phyloP scores from a whole-genome alignment of 2,888 invertebrate species.

The Apamea monoglypha region DNA sequence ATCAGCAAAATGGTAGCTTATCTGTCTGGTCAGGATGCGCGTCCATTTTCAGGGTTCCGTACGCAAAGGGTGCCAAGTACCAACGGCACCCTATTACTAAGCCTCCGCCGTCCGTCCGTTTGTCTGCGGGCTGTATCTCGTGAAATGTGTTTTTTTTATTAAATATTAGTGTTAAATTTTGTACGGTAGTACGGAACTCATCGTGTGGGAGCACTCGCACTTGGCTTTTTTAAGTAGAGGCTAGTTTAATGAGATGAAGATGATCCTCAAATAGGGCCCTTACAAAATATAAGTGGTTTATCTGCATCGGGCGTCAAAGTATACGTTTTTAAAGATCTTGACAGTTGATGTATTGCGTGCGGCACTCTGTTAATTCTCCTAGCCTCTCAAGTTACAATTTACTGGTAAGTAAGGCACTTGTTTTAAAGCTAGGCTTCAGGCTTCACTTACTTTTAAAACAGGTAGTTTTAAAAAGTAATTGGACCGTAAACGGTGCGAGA shows the following conservation, averaged over 20 bases:
- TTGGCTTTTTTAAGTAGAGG: background rate
- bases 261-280: too few species aligned
- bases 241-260: background rate
- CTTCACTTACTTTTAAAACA: slow-evolving; percentile 16
- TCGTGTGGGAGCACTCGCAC: too few species aligned
- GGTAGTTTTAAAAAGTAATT: slow-evolving; percentile 27
- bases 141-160: too few species aligned
- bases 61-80: too few species aligned
- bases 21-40: background rate
- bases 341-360: slow-evolving; percentile 44
- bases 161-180: too few species aligned
- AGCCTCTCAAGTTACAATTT: slow-evolving; percentile 34
- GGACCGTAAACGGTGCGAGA: slow-evolving; percentile 24
- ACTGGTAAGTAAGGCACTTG: slow-evolving; percentile 17
- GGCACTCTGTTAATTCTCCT: background rate
- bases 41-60: too few species aligned
- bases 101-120: too few species aligned
- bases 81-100: too few species aligned
- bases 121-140: too few species aligned
- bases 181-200: too few species aligned
- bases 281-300: slow-evolving; percentile 2
- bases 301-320: slow-evolving; percentile 6
- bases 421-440: slow-evolving; percentile 22
- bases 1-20: too few species aligned
- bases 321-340: slow-evolving; percentile 23